These are phyloP conservation scores for Oscheius onirici DNA, from an alignment of 2,888 invertebrate genomes.

Conservation along the genomic window DNA sequence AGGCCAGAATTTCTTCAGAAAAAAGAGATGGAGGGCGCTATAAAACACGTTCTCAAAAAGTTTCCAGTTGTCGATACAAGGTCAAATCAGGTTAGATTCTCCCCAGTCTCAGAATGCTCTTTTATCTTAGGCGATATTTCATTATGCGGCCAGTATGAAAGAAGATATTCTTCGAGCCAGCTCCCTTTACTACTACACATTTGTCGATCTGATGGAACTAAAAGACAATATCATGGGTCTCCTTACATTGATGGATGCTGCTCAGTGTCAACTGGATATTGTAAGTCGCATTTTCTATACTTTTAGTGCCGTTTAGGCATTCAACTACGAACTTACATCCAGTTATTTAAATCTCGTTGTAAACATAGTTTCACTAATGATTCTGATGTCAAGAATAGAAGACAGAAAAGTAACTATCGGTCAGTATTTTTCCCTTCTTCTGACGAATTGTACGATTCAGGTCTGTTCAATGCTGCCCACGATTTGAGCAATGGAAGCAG, in stretches of 20 bases:
- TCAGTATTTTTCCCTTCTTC: conserved; percentile 1
- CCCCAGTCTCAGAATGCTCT: conserved; percentile 4
- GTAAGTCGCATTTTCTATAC: conserved; percentile 74
- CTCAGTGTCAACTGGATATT: conserved; percentile 92
- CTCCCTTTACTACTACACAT: conserved; percentile 96
- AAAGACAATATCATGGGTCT: conserved; percentile 79
- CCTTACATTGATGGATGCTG: conserved; percentile 91
- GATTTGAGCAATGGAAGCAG: conserved; percentile 89
- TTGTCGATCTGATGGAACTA: conserved; percentile 96
- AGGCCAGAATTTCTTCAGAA: conserved; percentile 97
- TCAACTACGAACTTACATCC: conserved; percentile 95
- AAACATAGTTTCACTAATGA: conserved; percentile 94
- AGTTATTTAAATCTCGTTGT: conserved; percentile 93
- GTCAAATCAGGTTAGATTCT: conserved; percentile 76
- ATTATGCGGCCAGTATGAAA: conserved; percentile 85
- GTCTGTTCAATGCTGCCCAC: conserved; percentile 95
- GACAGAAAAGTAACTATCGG: conserved; percentile 88
- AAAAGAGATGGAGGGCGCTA: conserved; percentile 93
- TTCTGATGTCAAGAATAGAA: conserved; percentile 94
- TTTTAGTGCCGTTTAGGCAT: conserved; percentile 75
- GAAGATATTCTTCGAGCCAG: conserved; percentile 95
- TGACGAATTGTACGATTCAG: conserved; percentile 72
- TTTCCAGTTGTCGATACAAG: conserved; percentile 96
- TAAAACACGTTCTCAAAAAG: conserved; percentile 90
- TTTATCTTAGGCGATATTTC: conserved; percentile 76